phyloP scores from a whole-genome alignment of 2,888 invertebrate genomes.

The Pherbina coryleti region DNA sequence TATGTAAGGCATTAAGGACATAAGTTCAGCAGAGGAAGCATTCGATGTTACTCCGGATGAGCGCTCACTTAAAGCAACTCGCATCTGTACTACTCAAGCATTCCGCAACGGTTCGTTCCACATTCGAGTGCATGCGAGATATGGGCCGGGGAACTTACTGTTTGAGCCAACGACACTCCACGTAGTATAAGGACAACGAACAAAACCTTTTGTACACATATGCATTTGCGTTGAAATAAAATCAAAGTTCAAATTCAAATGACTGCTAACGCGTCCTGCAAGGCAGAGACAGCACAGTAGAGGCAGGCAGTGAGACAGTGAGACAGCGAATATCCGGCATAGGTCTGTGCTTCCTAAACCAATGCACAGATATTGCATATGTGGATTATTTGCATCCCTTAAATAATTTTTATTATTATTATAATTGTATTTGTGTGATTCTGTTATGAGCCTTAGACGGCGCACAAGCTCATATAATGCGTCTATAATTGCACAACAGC shows the following conservation, averaged over 20 bases:
- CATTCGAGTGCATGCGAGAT: neutral
- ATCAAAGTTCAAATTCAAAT: constrained; percentile 2
- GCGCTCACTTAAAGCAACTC: constrained; percentile 31
- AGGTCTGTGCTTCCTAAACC: neutral
- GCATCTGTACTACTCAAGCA: constrained; percentile 4
- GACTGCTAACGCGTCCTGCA: neutral
- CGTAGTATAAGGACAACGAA: neutral
- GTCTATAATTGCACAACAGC: constrained; percentile 64
- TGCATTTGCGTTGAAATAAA: constrained; percentile 4
- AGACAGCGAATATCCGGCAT: constrained; percentile 31
- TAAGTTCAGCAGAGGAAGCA: constrained; percentile 9
- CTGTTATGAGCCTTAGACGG: constrained; percentile 20
- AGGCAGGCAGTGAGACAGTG: neutral
- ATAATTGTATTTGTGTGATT: constrained; percentile 29
- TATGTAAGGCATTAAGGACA: neutral
- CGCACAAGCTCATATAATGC: constrained; percentile 55
- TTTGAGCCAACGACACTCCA: constrained; percentile 7
- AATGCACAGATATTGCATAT: neutral
- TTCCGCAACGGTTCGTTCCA: constrained; percentile 7
- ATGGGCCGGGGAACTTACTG: neutral
- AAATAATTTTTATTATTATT: constrained; percentile 28
- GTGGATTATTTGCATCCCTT: constrained; percentile 33
- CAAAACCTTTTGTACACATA: constrained; percentile 9
- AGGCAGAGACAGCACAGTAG: neutral
- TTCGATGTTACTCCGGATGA: constrained; percentile 31